Evolutionary conservation across 1,140 invertebrate genomes (phyloP).

Genomic region (Aethina tumida): DNA sequence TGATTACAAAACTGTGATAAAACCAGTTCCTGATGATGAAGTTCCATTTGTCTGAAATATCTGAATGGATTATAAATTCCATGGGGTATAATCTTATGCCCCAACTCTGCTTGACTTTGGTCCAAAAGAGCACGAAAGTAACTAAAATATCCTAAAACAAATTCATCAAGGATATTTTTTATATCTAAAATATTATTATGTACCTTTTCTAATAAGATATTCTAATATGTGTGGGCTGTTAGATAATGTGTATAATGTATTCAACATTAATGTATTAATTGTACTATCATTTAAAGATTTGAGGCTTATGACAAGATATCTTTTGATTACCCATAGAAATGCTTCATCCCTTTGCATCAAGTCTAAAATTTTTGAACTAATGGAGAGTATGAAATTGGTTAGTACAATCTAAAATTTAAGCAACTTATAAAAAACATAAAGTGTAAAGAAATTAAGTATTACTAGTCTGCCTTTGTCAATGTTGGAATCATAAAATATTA

Average conservation of each 20-base stretch:
- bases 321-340: constrained; percentile 48
- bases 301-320: constrained; percentile 47
- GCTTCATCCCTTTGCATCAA: constrained; percentile 31
- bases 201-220: constrained; percentile 25
- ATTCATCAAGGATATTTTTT: constrained; percentile 9
- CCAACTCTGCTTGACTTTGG: constrained; percentile 39
- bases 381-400: constrained; percentile 47
- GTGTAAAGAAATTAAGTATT: constrained; percentile 22
- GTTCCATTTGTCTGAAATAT: constrained; percentile 30
- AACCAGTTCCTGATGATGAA: constrained; percentile 22
- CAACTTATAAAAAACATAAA: constrained; percentile 14
- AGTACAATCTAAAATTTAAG: constrained; percentile 42
- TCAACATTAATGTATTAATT: constrained; percentile 14
- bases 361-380: constrained; percentile 46
- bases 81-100: constrained; percentile 64
- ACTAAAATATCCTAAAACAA: constrained; percentile 56
- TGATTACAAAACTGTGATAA: constrained; percentile 33
- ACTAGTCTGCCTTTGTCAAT: constrained; percentile 64
- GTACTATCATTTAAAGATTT: constrained; percentile 34
- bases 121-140: constrained; percentile 61
- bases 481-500: constrained; percentile 67
- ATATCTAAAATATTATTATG: constrained; percentile 1
- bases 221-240: constrained; percentile 19
- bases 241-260: constrained; percentile 23
- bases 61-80: constrained; percentile 63